Base-by-base conservation (phyloP, 2,888 invertebrate species). In the Andrena flavipes region DNA sequence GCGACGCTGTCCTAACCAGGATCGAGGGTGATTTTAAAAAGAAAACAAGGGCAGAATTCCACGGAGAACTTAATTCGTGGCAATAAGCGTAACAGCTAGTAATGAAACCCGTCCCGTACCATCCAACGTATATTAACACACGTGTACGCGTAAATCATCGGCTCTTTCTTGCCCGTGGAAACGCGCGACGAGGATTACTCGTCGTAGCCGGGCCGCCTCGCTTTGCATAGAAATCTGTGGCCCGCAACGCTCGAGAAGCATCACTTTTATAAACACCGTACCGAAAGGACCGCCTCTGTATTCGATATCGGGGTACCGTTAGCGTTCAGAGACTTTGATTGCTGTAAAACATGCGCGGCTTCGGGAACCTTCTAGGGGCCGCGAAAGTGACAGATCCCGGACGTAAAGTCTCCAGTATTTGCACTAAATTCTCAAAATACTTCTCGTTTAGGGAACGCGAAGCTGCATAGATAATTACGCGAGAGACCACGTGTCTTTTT, bases 41-140 rank as follows among this genome's bases (percentile, higher is more conserved):
- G n/a, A n/a, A n/a, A n/a, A n/a, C n/a, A n/a, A n/a, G n/a, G n/a
- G n/a, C 60, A 7, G 20, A 16, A 51, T 62, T 70, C 60, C 16
- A 3, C 35, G 29, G 63, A 56, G 65, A 54, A 35, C 48, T 74
- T 48, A 16, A 78, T 75, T 49, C 77, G 13, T 33, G 51, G 64
- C 30, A 69, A 63, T 68, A 60, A 72, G 59, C 71, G 70, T 78
- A 72, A 67, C 20, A 69, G 63, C 56, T 7, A 8, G 51, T 30
- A 64, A 68, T 42, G 59, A 30, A 81, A 82, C 71, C 71, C 59
- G 76, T 73, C 73, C 29, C 72, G 10, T 65, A 59, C 23, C 48
- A 13, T 20, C 10, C 3, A 13, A n/a, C 4, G 30, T 16, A 13
- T 16, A 70, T 71, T 62, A 16, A 23, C 33, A 8, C 20, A 6